These are phyloP conservation scores for Nanger granti DNA, from an alignment of 2,113 vertebrate species.

Conservation along the genomic window DNA sequence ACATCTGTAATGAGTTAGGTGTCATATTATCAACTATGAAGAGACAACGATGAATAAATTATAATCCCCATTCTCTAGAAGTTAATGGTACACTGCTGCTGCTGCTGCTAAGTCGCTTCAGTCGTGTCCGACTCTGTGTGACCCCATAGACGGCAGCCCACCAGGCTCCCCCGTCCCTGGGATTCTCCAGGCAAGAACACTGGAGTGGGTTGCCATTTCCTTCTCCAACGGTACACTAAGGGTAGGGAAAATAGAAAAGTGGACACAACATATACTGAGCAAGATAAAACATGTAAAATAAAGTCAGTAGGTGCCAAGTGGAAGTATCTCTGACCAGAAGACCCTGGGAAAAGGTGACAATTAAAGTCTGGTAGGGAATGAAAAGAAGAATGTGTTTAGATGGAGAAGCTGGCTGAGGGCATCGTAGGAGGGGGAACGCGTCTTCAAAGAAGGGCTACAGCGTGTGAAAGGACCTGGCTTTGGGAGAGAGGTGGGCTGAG, in stretches of 20 bases:
- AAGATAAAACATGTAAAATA: background rate
- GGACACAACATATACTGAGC: background rate
- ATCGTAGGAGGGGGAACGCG: accelerated
- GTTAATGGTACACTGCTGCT: background rate
- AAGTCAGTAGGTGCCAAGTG: background rate
- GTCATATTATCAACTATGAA: background rate
- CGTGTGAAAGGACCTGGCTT: background rate
- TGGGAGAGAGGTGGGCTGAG: background rate
- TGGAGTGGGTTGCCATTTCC: too few species aligned
- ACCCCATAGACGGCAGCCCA: too few species aligned
- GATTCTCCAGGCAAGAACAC: too few species aligned
- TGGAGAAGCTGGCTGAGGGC: background rate
- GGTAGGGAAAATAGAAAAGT: background rate
- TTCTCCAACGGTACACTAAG: background rate
- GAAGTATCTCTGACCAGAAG: background rate
- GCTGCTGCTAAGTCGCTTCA: too few species aligned
- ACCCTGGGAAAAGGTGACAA: background rate
- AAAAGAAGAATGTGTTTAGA: background rate
- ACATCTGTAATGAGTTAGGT: background rate
- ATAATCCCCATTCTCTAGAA: background rate
- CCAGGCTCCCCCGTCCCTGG: too few species aligned
- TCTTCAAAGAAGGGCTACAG: background rate
- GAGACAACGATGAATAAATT: background rate
- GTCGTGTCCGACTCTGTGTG: too few species aligned
- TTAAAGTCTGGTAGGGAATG: background rate